Evolutionary conservation across 2,797 vertebrate species (phyloP).

Genomic region (Glyptemys insculpta): DNA sequence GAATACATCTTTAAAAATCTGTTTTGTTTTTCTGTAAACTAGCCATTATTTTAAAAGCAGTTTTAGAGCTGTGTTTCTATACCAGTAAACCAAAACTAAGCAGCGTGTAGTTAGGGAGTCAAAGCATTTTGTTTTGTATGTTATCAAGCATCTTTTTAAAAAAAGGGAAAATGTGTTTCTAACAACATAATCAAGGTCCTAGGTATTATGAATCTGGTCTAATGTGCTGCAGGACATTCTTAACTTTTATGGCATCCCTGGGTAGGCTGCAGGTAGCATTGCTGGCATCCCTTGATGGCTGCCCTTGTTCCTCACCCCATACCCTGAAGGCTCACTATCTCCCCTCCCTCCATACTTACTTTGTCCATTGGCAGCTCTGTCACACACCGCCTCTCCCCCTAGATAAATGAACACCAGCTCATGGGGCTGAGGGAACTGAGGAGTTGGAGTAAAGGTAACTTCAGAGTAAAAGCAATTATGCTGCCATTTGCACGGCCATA

Average conservation of each 20-base stretch:
- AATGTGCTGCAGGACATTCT: neutral
- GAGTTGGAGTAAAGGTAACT: neutral
- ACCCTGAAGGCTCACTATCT: neutral
- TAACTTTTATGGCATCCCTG: neutral
- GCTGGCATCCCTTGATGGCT: neutral
- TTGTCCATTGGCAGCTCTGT: neutral
- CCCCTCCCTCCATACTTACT: neutral
- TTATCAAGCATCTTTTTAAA: neutral
- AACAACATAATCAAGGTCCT: too few relatives aligned
- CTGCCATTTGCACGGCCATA: neutral
- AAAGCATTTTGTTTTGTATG: too few relatives aligned
- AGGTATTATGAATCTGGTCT: neutral
- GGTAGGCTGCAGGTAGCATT: neutral
- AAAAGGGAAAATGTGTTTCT: neutral
- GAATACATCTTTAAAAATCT: neutral
- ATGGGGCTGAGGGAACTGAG: neutral
- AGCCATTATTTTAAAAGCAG: neutral
- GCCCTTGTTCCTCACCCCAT: neutral
- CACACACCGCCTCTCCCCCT: neutral
- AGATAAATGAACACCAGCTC: too few relatives aligned
- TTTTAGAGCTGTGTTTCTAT: neutral
- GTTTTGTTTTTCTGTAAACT: neutral
- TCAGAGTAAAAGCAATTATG: neutral
- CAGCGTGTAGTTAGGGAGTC: too few relatives aligned
- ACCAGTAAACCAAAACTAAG: neutral